phyloP scores from a whole-genome alignment of 2,797 vertebrate genomes.

The Dendrocincla tyrannina region DNA sequence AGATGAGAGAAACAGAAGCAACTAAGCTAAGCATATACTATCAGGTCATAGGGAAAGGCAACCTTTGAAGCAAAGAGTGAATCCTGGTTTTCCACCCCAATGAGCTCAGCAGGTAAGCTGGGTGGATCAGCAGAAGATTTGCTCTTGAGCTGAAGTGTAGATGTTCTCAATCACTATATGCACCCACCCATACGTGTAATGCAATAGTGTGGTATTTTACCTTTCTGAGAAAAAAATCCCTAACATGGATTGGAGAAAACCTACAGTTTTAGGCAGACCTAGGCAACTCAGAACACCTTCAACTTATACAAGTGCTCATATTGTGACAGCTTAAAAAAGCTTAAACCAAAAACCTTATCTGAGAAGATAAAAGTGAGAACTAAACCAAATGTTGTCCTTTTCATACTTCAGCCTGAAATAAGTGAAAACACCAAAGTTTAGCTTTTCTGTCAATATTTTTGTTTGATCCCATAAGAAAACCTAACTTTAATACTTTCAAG shows the following conservation, averaged over 20 bases:
- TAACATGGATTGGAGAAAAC: background rate
- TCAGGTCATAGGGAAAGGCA: background rate
- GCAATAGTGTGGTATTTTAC: background rate
- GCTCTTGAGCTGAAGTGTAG: background rate
- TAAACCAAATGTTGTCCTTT: background rate
- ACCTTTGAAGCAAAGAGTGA: background rate
- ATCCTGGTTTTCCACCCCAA: background rate
- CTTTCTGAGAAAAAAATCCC: background rate
- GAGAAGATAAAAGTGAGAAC: background rate
- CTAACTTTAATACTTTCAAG: background rate
- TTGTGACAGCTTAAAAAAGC: background rate
- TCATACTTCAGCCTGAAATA: background rate
- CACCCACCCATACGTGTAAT: background rate
- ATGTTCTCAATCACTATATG: background rate
- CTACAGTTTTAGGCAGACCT: background rate
- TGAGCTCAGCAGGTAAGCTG: background rate
- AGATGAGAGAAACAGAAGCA: background rate
- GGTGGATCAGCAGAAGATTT: background rate
- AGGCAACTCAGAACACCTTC: background rate
- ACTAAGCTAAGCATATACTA: background rate
- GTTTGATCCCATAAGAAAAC: background rate
- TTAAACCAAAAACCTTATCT: background rate
- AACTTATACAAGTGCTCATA: background rate
- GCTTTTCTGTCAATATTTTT: background rate
- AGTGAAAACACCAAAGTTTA: background rate